phyloP scores from a whole-genome alignment of 2,113 vertebrate species.

The Ahaetulla prasina region DNA sequence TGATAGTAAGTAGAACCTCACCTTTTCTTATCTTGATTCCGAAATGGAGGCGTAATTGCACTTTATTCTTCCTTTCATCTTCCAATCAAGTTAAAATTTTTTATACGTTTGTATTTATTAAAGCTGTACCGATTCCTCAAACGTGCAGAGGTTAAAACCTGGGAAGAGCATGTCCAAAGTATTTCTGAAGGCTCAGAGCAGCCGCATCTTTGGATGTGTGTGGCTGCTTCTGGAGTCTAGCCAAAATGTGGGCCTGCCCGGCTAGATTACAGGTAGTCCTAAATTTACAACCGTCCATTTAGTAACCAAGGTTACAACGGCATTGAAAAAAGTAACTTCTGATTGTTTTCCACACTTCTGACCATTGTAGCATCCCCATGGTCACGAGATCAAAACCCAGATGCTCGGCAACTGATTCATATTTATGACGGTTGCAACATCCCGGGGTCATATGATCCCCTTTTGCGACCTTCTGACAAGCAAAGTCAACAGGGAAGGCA shows the following conservation, averaged over 20 bases:
- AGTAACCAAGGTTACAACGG: background rate
- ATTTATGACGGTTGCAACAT: background rate
- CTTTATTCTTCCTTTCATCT: background rate
- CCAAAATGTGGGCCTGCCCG: background rate
- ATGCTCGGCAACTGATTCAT: background rate
- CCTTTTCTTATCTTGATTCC: background rate
- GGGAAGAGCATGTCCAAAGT: background rate
- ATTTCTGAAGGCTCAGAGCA: background rate
- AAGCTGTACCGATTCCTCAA: background rate
- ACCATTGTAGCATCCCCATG: background rate
- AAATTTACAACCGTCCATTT: rapidly evolving
- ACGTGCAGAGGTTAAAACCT: background rate
- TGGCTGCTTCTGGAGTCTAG: background rate
- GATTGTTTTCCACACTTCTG: background rate
- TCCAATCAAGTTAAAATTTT: background rate
- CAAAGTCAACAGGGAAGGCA: too few species aligned
- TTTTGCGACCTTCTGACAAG: too few species aligned
- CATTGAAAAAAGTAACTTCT: background rate
- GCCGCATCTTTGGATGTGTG: background rate
- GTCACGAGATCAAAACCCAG: background rate
- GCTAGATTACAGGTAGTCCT: background rate
- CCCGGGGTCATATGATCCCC: rapidly evolving
- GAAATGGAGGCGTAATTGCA: too few species aligned
- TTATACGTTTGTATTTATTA: background rate
- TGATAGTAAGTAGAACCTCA: slow-evolving; percentile 79